Evolutionary conservation across 2,113 vertebrate species (phyloP).

Genomic region (Pogonocichla stellata): DNA sequence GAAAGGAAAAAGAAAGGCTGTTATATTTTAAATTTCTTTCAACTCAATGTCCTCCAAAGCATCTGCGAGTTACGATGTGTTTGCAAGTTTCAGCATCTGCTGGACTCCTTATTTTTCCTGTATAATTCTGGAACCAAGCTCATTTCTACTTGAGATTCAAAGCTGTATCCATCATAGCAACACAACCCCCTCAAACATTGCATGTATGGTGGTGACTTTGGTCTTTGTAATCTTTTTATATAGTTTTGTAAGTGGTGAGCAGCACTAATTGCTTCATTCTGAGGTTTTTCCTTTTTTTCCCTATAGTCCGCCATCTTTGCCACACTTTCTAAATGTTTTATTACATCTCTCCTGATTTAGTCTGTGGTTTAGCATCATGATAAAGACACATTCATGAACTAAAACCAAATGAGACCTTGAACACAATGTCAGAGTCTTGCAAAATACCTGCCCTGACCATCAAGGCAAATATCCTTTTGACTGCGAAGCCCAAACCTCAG

Average conservation of each 20-base stretch:
- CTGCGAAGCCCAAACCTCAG: background rate
- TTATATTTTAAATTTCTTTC: background rate
- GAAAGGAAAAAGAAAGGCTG: background rate
- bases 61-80: background rate
- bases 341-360: background rate
- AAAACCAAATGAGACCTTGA: background rate
- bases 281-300: background rate
- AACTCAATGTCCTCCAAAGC: background rate
- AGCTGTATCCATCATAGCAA: background rate
- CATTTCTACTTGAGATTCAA: background rate
- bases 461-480: background rate
- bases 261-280: background rate
- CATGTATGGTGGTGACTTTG: background rate
- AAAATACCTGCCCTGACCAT: background rate
- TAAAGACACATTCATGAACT: background rate
- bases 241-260: background rate
- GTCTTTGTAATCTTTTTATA: background rate
- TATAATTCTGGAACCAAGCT: background rate
- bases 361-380: background rate
- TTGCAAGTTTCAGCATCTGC: background rate
- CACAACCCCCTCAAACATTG: background rate
- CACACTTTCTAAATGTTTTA: background rate
- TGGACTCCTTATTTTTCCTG: background rate
- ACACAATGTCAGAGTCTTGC: background rate
- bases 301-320: background rate